Evolutionary conservation across 2,113 vertebrate genomes (phyloP).

Genomic region (Oxyura jamaicensis): DNA sequence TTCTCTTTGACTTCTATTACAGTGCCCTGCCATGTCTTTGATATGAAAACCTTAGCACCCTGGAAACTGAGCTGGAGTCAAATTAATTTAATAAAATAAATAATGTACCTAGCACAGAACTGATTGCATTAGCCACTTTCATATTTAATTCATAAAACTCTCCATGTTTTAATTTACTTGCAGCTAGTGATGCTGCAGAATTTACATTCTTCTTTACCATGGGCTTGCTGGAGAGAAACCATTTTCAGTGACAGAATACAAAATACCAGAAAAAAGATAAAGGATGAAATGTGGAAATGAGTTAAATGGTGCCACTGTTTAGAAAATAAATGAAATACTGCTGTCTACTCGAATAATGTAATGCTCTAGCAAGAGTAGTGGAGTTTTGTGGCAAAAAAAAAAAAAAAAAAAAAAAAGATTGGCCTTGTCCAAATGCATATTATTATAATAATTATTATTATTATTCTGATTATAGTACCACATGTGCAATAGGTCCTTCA

Average conservation of each 20-base stretch:
- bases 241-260: not conserved
- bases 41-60: conserved; percentile 20
- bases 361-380: not conserved
- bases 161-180: conserved; percentile 53
- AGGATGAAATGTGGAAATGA: not conserved
- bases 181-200: conserved; percentile 12
- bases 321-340: not conserved
- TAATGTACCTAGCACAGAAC: conserved; percentile 30
- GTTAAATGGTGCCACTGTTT: not conserved
- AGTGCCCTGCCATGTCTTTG: not conserved
- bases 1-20: not conserved
- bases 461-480: not conserved
- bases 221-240: not conserved
- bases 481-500: not conserved
- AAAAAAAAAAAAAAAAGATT: not conserved
- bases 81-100: conserved; percentile 66
- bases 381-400: not conserved
- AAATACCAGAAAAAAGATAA: not conserved
- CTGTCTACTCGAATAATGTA: not conserved
- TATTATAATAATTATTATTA: not conserved
- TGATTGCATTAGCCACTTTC: conserved; percentile 50
- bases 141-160: conserved; percentile 67
- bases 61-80: conserved; percentile 28
- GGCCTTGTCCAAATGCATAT: not conserved
- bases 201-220: conserved; percentile 30